phyloP scores from a whole-genome alignment of 1,140 invertebrate species.

The Hydropsyche tenuis region DNA sequence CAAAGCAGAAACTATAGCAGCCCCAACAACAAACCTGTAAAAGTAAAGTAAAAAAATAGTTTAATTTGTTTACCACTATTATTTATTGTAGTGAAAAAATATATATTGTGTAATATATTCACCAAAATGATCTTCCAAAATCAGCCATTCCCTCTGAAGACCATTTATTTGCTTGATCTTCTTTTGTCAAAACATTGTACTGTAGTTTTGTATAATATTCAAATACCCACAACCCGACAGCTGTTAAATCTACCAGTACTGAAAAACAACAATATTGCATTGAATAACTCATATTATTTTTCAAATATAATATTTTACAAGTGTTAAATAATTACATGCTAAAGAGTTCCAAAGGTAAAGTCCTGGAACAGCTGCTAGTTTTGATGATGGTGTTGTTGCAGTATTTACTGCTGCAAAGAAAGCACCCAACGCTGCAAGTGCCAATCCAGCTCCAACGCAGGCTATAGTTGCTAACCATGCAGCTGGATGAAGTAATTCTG shows the following conservation, averaged over 20 bases:
- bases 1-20: constrained; percentile 72
- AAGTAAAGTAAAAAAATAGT: constrained; percentile 17
- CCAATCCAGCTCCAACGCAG: constrained; percentile 68
- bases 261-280: constrained; percentile 57
- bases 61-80: neutral
- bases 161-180: constrained; percentile 74
- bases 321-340: constrained; percentile 66
- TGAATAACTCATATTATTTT: constrained; percentile 65
- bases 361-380: constrained; percentile 76
- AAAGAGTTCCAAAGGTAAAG: constrained; percentile 80
- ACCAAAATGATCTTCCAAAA: constrained; percentile 83
- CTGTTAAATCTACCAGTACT: constrained; percentile 72
- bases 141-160: constrained; percentile 71
- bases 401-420: constrained; percentile 82
- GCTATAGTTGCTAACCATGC: constrained; percentile 74
- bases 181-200: constrained; percentile 72
- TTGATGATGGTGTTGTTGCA: constrained; percentile 74
- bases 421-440: constrained; percentile 72
- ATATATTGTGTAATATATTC: constrained; percentile 50
- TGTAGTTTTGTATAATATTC: constrained; percentile 75
- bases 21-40: constrained; percentile 77
- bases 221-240: constrained; percentile 70
- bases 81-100: neutral
- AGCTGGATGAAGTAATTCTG: constrained; percentile 42
- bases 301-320: neutral